These are phyloP conservation scores for Psammodynastes pulverulentus DNA, from an alignment of 2,113 vertebrate species.

Conservation along the genomic window DNA sequence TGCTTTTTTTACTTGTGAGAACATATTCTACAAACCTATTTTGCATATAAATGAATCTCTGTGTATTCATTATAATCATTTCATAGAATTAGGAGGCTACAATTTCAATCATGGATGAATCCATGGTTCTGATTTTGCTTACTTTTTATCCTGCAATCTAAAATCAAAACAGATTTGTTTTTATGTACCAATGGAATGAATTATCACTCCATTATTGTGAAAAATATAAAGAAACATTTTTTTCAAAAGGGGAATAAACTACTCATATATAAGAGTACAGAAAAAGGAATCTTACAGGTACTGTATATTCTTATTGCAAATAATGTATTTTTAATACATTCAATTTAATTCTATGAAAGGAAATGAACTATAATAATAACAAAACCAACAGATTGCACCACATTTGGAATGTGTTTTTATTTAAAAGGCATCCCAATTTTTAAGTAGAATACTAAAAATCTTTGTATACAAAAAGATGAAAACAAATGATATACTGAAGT, in stretches of 20 bases:
- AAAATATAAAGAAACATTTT: neutral
- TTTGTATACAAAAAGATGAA: neutral
- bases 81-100: neutral
- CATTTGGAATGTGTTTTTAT: neutral
- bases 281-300: neutral
- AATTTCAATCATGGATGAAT: neutral
- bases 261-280: neutral
- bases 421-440: neutral
- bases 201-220: neutral
- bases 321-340: neutral
- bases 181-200: neutral
- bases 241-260: neutral
- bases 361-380: neutral
- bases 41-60: neutral
- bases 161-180: neutral
- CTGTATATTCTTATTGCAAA: neutral
- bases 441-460: neutral
- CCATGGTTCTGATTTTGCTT: neutral
- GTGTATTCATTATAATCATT: neutral
- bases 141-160: neutral
- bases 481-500: neutral
- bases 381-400: neutral
- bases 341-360: neutral
- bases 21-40: neutral
- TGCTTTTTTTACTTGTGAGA: neutral